Evolutionary conservation across 2,113 vertebrate species (phyloP).

Genomic region (Podarcis raffonei): DNA sequence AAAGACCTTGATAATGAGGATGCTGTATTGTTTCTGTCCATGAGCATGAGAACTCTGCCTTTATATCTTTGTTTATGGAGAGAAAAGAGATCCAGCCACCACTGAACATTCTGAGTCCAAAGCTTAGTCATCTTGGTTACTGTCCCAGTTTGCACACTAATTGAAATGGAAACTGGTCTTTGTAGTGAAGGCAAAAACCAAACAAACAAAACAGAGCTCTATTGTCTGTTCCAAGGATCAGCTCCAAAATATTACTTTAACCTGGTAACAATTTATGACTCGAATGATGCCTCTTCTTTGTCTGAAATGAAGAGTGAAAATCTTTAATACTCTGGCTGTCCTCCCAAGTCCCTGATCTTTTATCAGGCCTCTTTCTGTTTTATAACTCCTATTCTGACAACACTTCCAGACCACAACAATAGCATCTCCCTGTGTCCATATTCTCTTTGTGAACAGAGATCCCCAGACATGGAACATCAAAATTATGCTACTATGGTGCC

Average conservation of each 20-base stretch:
- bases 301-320: rapidly evolving
- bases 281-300: conserved; percentile 1
- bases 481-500: background rate
- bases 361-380: background rate
- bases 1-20: background rate
- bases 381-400: background rate
- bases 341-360: background rate
- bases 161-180: conserved; percentile 9
- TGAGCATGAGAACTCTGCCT: conserved; percentile 3
- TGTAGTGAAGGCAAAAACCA: background rate
- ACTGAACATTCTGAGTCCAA: background rate
- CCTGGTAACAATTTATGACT: background rate
- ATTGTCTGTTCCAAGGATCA: background rate
- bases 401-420: background rate
- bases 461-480: background rate
- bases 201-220: background rate
- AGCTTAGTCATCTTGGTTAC: conserved; percentile 9
- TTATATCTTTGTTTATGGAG: conserved; percentile 8
- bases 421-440: background rate
- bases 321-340: background rate
- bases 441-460: background rate
- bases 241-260: background rate
- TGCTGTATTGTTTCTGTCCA: background rate
- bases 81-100: background rate
- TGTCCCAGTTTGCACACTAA: background rate